Evolutionary conservation across 2,113 vertebrate species (phyloP), one percentile per base, ranked within the genome.

Genomic region (Camelus bactrianus): DNA sequence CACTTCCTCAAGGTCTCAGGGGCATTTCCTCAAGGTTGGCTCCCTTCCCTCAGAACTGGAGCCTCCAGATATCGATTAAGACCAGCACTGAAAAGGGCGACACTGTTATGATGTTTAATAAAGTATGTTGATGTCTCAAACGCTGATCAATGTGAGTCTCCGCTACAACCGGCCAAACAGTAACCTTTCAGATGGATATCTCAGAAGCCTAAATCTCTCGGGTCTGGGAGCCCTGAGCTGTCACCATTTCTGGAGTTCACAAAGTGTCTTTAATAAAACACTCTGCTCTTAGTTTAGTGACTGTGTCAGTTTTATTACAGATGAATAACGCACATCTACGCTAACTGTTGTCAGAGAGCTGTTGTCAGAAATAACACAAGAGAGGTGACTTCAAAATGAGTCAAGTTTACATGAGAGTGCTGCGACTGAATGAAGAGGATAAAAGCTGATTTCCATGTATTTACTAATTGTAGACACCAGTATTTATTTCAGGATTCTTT

Each of bases 171-270:
- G 93, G 85, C 83, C 96, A 65, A 96, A 96, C 73, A 89, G 93
- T 52, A 20, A 77, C 52, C 32, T 97, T 87, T 89, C 84, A 42
- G 60, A 50, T 0, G 35, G 0, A 0, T 35, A 80, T 50, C 85
- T 58, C 3, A 17, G 54, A 84, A 79, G n/a, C 89, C 87, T 26
- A 76, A 38, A 15, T 6, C 82, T 87, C 42, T 72, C 89, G 97
- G 94, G 84, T 96, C 90, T 92, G 70, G 50, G 70, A 84, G 38
- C 6, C 0, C 8, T 17, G 11, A 93, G 82, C 70, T 32, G 72
- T 83, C 69, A 5, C 90, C 54, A 76, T 76, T 86, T 96, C 67
- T 24, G 90, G 81, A 93, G 30, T 91, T 97, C 95, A 14, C 69
- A 86, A 76, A 1, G 42, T 87, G 92, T 76, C 70, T 42, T 42